Evolutionary conservation across 2,888 invertebrate species (phyloP), one percentile per base, ranked within the genome.

Genomic region (Chironomus tentans): DNA sequence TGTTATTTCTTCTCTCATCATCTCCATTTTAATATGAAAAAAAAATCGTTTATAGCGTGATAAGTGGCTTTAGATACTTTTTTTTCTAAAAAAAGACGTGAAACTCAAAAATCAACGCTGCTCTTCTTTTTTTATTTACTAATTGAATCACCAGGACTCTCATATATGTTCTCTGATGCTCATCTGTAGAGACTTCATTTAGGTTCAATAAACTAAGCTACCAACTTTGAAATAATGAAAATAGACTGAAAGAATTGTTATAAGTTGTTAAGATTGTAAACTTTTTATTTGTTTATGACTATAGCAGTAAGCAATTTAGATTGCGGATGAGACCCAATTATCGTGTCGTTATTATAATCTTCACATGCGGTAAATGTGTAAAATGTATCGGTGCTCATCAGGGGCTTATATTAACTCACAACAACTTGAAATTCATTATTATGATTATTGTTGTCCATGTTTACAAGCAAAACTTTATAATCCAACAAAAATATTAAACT

Each of bases 251-350:
- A 10, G 4, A 47, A 21, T 18, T 24, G 68, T 38, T n/a, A n/a
- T n/a, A n/a, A n/a, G n/a, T n/a, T 38, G 7, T 38, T 10, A 28
- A 18, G 68, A 68, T 21, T 47, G 21, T 69, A 69, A 47, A 70
- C 4, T 38, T 70, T 56, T 56, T 70, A 70, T 70, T 70, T 56
- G 70, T 70, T 70, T 70, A 70, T 48, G 22, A 24, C 70, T 13
- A 5, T 0, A 56, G 7, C 13, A 28, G 38, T 38, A 38, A 38
- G 38, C 56, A 56, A 56, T 18, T 56, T 15, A 56, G 47, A n/a
- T 48, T 70, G 70, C 28, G 70, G 56, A 56, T 70, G 70, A 70
- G n/a, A 70, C 70, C 56, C 70, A 70, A 70, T 70, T 70, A 70
- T 70, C 70, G 56, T 56, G 56, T 56, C 56, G 70, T 50, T 24